A percentile compares a stretch with the other conserved stretches of the same genome.
phyloP scores from a whole-genome alignment of 2,797 vertebrate genomes.

The Ceryle rudis region DNA sequence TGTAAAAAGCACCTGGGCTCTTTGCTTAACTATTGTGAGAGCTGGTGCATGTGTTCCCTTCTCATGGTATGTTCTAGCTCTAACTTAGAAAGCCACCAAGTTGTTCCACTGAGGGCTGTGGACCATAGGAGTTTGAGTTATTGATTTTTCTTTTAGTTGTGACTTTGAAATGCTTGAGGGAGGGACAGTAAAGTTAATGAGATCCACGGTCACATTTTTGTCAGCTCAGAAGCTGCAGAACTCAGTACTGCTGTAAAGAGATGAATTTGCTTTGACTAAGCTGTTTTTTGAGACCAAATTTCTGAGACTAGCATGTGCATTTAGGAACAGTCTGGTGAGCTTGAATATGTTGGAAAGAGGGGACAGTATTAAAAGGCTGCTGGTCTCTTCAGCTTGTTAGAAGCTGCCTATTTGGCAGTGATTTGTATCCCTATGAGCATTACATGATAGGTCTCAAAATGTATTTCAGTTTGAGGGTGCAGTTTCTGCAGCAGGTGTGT shows the following conservation, averaged over 20 bases:
- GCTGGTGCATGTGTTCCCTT: not conserved
- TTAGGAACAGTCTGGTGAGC: not conserved
- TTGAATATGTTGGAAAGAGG: not conserved
- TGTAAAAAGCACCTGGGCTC: not conserved
- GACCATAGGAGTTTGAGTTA: not conserved
- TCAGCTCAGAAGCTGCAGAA: not conserved
- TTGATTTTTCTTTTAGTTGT: not conserved
- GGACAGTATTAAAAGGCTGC: too few species aligned
- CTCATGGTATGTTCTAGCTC: rapidly evolving
- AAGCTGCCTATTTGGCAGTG: too few species aligned
- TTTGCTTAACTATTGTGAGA: not conserved
- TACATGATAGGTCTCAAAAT: too few species aligned
- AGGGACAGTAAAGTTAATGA: too few species aligned
- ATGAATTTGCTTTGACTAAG: not conserved
- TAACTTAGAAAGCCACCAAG: not conserved
- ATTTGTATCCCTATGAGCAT: too few species aligned
- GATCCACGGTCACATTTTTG: too few species aligned
- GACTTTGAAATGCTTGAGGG: too few species aligned
- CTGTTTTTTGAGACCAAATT: not conserved
- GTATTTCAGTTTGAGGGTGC: too few species aligned
- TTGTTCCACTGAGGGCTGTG: not conserved
- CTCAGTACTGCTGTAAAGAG: not conserved
- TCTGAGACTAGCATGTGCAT: not conserved
- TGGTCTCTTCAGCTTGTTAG: too few species aligned
- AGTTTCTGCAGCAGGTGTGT: too few species aligned